Evolutionary conservation across 2,888 invertebrate species (phyloP).

Genomic region (Dolichomitus sp.): DNA sequence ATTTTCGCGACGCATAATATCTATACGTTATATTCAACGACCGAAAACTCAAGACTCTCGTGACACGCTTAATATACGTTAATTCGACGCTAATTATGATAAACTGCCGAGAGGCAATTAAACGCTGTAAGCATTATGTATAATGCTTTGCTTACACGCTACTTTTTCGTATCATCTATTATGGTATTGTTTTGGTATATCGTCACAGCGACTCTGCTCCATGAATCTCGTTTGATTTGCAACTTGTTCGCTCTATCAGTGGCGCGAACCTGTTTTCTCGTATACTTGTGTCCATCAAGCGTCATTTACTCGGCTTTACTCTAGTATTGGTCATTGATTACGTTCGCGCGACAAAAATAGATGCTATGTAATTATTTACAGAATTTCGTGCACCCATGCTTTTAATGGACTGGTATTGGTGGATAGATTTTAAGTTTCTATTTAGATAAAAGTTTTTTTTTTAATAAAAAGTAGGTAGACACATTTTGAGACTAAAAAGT

Average conservation of each 20-base stretch:
- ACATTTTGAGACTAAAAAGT: slow-evolving; percentile 37
- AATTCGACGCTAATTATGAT: slow-evolving; percentile 65
- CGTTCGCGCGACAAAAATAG: slow-evolving; percentile 79
- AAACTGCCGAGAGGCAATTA: slow-evolving; percentile 58
- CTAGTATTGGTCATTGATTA: slow-evolving; percentile 72
- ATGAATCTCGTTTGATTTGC: slow-evolving; percentile 80
- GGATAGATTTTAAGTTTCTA: slow-evolving; percentile 11
- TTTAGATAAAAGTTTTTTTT: background rate
- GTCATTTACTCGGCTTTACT: slow-evolving; percentile 46
- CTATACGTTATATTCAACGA: slow-evolving; percentile 48
- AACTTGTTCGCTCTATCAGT: slow-evolving; percentile 39
- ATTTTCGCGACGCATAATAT: slow-evolving; percentile 56
- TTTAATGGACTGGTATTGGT: slow-evolving; percentile 14
- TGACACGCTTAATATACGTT: slow-evolving; percentile 53
- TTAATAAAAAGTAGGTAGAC: slow-evolving; percentile 41
- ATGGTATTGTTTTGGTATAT: slow-evolving; percentile 85
- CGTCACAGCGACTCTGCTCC: slow-evolving; percentile 85
- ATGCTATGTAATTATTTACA: slow-evolving; percentile 72
- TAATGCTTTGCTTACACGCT: slow-evolving; percentile 72
- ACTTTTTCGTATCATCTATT: slow-evolving; percentile 72
- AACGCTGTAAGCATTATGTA: slow-evolving; percentile 61
- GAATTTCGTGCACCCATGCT: slow-evolving; percentile 44
- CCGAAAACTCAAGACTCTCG: slow-evolving; percentile 55
- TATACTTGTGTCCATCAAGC: slow-evolving; percentile 15
- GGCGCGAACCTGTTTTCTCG: slow-evolving; percentile 20